phyloP scores from a whole-genome alignment of 2,888 invertebrate species.

The Eupsilia transversa region DNA sequence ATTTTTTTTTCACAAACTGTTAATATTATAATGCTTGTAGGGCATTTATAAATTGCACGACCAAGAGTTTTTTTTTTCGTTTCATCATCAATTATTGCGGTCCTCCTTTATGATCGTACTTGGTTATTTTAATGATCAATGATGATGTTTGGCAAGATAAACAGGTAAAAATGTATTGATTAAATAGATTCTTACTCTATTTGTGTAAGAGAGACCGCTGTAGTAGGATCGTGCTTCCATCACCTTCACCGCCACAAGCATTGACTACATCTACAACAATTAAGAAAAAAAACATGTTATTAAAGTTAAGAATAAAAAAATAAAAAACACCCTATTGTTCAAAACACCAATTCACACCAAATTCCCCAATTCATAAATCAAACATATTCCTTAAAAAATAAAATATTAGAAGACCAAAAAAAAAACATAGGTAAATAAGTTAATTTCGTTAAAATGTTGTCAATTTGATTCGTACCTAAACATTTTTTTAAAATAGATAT shows the following conservation, averaged over 20 bases:
- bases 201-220: constrained; percentile 90
- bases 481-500: constrained; percentile 3
- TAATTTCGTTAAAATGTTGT: constrained; percentile 17
- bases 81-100: constrained; percentile 71
- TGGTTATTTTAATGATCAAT: constrained; percentile 40
- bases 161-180: constrained; percentile 64
- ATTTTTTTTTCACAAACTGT: constrained; percentile 34
- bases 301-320: constrained; percentile 36
- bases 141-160: constrained; percentile 48
- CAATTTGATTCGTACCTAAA: neutral
- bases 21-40: constrained; percentile 81
- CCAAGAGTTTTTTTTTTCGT: constrained; percentile 59
- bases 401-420: constrained; percentile 10
- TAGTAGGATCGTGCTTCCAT: constrained; percentile 91
- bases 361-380: constrained; percentile 7
- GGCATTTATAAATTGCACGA: constrained; percentile 79
- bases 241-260: constrained; percentile 96
- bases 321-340: constrained; percentile 16
- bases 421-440: neutral
- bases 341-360: constrained; percentile 43
- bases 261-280: constrained; percentile 96
- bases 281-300: constrained; percentile 86
- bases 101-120: constrained; percentile 67
- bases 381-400: neutral
- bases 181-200: constrained; percentile 87